Evolutionary conservation across 1,140 invertebrate species (phyloP).

Genomic region (Aphelinus certus): DNA sequence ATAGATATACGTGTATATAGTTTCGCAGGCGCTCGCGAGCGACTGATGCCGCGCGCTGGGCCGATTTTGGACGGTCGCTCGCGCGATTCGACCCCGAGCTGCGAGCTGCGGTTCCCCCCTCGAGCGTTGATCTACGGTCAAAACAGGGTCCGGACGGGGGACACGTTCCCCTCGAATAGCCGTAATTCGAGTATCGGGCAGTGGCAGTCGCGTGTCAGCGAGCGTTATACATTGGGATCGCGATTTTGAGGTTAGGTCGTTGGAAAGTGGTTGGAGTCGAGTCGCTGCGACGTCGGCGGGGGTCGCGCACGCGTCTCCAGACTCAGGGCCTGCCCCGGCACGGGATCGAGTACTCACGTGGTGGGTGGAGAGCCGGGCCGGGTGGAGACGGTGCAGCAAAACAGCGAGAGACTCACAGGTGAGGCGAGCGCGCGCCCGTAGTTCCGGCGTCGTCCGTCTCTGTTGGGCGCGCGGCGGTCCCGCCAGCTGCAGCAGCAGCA

Average conservation of each 20-base stretch:
- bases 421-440: constrained; percentile 55
- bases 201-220: no score
- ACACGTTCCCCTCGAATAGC: no score
- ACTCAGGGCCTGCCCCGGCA: constrained; percentile 1
- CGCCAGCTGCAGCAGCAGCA: constrained; percentile 10
- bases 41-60: background rate
- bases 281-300: background rate
- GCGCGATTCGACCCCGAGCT: background rate
- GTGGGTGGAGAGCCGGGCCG: background rate
- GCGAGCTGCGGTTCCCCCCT: background rate
- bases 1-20: background rate
- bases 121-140: background rate
- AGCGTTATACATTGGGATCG: no score
- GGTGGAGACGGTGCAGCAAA: background rate
- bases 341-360: constrained; percentile 40
- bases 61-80: background rate
- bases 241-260: constrained; percentile 57
- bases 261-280: no score
- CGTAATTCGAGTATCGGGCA: no score
- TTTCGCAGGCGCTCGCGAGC: background rate
- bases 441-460: constrained; percentile 42
- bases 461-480: constrained; percentile 19
- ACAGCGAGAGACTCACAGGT: constrained; percentile 56
- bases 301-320: background rate
- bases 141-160: no score